Evolutionary conservation across 2,113 vertebrate species (phyloP).

Genomic region (Tiliqua scincoides): DNA sequence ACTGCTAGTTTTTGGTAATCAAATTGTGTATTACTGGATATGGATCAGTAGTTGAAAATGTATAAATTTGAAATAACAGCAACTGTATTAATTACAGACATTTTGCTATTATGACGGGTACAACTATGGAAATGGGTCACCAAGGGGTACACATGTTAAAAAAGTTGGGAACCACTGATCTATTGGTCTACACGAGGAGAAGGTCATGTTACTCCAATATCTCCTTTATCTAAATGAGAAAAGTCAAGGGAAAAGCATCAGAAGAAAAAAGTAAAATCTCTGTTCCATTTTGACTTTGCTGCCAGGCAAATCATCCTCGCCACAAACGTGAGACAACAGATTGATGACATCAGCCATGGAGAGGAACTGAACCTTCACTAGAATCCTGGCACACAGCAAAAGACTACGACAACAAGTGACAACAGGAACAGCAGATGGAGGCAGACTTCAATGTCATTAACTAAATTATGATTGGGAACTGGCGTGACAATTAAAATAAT

Average conservation of each 20-base stretch:
- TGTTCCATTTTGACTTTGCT: neutral
- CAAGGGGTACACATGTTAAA: too few species aligned
- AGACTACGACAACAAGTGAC: neutral
- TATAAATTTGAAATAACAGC: too few species aligned
- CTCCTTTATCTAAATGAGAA: neutral
- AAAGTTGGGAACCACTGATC: neutral
- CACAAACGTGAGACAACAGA: neutral
- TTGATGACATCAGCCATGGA: constrained; percentile 1
- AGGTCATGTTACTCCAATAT: neutral
- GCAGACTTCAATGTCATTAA: constrained; percentile 9
- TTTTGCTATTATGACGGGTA: too few species aligned
- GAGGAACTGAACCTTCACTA: constrained; percentile 18
- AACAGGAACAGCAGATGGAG: constrained; percentile 24
- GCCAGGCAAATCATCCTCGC: neutral
- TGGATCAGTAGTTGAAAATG: too few species aligned
- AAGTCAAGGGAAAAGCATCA: neutral
- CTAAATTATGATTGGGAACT: constrained; percentile 24
- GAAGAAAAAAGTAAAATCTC: neutral
- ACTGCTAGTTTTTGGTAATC: too few species aligned
- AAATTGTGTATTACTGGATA: too few species aligned
- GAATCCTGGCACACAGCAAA: neutral
- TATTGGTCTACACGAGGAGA: neutral
- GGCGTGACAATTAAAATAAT: constrained; percentile 4
- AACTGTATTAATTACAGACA: too few species aligned
- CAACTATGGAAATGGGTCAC: too few species aligned